Conservation (phyloP, 2,888 invertebrate species). For the Therioaphis trifolii region DNA sequence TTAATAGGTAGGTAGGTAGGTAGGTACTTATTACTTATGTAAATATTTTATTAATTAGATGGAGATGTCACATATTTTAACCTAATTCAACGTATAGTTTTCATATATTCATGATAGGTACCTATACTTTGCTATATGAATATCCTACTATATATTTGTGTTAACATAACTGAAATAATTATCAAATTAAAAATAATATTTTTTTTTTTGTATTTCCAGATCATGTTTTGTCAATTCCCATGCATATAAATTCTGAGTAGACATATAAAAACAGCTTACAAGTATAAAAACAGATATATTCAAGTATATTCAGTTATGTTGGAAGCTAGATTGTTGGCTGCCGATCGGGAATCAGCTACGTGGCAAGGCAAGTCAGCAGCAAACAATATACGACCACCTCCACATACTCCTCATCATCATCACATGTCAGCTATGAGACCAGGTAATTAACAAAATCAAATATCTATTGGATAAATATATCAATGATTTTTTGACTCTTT, state of each 20-base stretch:
- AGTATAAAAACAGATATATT: constrained; percentile 3
- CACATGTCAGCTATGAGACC: constrained; percentile 72
- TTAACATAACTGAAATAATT: not conserved
- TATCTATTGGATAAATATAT: too few species aligned
- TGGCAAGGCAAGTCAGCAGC: constrained; percentile 66
- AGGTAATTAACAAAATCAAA: constrained; percentile 69
- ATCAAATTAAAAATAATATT: not conserved
- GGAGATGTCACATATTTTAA: not conserved
- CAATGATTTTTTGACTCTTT: too few species aligned
- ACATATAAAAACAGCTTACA: constrained; percentile 7
- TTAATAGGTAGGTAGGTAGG: too few species aligned
- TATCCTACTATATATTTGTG: not conserved
- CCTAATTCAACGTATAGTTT: not conserved
- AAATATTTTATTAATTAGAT: too few species aligned
- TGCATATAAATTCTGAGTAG: constrained; percentile 14
- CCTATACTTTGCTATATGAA: not conserved
- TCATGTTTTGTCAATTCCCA: constrained; percentile 23
- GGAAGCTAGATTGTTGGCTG: constrained; percentile 66
- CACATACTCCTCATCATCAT: constrained; percentile 67
- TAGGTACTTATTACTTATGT: too few species aligned
- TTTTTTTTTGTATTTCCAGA: constrained; percentile 20
- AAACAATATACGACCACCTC: constrained; percentile 66
- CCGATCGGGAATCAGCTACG: constrained; percentile 66
- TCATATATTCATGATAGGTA: not conserved
- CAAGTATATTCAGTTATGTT: constrained; percentile 65